Percentiles rank a stretch among this genome's conserved stretches.
phyloP scores from a whole-genome alignment of 2,888 invertebrate genomes.

The Nesidiocoris tenuis region DNA sequence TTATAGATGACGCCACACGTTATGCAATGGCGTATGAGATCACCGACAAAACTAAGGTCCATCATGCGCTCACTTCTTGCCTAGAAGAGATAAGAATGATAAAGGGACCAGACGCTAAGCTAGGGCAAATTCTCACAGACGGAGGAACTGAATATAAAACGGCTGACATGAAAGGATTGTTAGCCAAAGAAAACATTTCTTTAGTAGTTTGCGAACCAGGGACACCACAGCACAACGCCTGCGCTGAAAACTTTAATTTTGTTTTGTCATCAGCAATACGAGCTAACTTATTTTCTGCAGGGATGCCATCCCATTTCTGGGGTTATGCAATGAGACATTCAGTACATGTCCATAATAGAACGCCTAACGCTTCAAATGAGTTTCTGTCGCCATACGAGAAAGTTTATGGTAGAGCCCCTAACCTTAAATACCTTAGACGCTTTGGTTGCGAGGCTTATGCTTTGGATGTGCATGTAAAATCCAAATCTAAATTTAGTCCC shows the following conservation, averaged over 20 bases:
- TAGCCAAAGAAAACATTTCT: not conserved
- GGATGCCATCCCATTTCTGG: no score
- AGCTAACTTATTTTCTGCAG: no score
- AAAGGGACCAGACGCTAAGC: not conserved
- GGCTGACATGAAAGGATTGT: not conserved
- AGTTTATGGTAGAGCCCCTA: no score
- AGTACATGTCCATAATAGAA: no score
- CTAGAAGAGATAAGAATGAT: no score
- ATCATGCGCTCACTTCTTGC: no score
- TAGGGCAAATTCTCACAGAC: not conserved
- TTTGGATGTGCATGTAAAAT: constrained; percentile 4
- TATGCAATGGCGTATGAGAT: not conserved
- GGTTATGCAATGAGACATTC: no score
- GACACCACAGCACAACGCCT: constrained; percentile 9
- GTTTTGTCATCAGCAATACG: not conserved
- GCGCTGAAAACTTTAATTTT: not conserved
- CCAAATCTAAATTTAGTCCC: constrained; percentile 5
- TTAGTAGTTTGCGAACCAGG: not conserved
- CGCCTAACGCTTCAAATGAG: no score
- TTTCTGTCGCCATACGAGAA: no score
- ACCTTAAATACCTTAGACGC: not conserved
- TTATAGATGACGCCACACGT: constrained; percentile 5
- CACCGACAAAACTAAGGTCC: not conserved
- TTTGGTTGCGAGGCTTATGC: not conserved
- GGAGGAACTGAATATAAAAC: constrained; percentile 1